Evolutionary conservation across 2,113 vertebrate genomes (phyloP).

Genomic region (Centrocercus urophasianus): DNA sequence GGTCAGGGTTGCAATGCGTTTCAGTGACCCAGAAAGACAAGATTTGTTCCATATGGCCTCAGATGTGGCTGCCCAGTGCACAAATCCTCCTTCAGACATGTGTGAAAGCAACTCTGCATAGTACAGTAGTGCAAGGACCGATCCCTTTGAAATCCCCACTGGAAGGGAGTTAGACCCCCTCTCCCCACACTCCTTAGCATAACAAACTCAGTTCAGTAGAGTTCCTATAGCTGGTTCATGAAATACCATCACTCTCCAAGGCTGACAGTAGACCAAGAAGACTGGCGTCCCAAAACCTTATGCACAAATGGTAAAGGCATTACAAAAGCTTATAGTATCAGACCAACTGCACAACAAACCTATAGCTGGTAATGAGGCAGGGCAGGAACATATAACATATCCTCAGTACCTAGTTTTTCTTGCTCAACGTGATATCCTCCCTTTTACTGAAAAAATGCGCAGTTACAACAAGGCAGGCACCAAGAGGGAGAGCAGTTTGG

Average conservation of each 20-base stretch:
- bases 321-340: background rate
- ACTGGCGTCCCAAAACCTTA: background rate
- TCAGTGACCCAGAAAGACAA: background rate
- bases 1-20: background rate
- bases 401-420: slow-evolving; percentile 61
- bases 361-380: background rate
- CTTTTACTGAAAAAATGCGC: slow-evolving; percentile 41
- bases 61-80: background rate
- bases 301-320: background rate
- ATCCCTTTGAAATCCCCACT: accelerated
- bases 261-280: background rate
- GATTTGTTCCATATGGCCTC: background rate
- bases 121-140: background rate
- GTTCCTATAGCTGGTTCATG: background rate
- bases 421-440: background rate
- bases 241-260: background rate
- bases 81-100: background rate
- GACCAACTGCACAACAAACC: background rate
- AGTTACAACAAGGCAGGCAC: slow-evolving; percentile 13
- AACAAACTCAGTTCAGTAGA: background rate
- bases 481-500: background rate
- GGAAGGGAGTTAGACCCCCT: background rate
- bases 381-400: background rate
- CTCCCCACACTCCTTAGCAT: background rate
- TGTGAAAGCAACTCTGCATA: background rate